Base-by-base conservation (phyloP, 2,888 invertebrate genomes). In the Ectropis crepuscularia region DNA sequence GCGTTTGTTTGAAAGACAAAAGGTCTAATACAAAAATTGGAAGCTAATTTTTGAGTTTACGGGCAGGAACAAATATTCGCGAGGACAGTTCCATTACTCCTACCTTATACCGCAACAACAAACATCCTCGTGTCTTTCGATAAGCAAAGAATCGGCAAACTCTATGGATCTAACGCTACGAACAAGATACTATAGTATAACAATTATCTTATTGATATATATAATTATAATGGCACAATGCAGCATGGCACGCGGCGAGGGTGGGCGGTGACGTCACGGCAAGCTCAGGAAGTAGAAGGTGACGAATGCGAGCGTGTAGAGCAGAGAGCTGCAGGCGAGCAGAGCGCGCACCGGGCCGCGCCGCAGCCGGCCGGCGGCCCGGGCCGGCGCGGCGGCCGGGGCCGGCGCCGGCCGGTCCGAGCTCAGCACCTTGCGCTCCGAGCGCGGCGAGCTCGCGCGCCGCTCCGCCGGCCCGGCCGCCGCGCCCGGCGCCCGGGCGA, bases 311-410 rank as follows among this genome's bases (percentile, higher is more conserved):
- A 88, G 76, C 74, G 84, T 82, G 77, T 91, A 91, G 71, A 86
- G 72, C 67, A 85, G 70, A 12, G 84, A 82, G 81, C 94, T 94
- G 77, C 94, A 93, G 65, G 94, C 92, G 72, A 95, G 92, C 76
- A 95, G 77, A 88, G 93, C 90, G 70, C 93, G 92, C 81, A 94
- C 88, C 63, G 94, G 84, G 43, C 75, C 80, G 46, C 85, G 83
- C 74, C 70, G 70, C 64, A 65, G 67, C 88, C 92, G 74, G 88
- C 83, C 70, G 89, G 65, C 91, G 69, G 89, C 88, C 77, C 90
- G 85, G 61, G 90, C 72, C 37, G 54, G 42, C 61, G 49, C 58
- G 59, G 49, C 67, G 53, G 12, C 50, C 60, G 39, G 67, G 49
- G 16, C 73, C 46, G 93, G 93, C 77, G 80, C 79, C 78, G 79